Evolutionary conservation across 2,888 invertebrate species (phyloP).

Genomic region (Candidula unifasciata): DNA sequence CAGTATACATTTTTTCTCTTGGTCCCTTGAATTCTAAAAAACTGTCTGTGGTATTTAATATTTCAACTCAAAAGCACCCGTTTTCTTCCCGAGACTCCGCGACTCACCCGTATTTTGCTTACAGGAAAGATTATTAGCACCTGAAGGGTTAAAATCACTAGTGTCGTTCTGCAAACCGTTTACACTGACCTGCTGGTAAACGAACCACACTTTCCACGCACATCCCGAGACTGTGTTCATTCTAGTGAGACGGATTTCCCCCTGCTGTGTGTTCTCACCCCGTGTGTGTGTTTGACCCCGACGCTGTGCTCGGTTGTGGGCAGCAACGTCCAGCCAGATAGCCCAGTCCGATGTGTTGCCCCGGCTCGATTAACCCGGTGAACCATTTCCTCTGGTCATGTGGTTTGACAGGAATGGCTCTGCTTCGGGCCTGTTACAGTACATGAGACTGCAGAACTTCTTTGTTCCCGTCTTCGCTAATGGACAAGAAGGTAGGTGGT

Average conservation of each 20-base stretch:
- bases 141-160: too few relatives aligned
- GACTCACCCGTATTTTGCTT: too few relatives aligned
- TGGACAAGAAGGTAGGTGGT: constrained; percentile 12
- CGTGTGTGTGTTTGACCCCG: background rate
- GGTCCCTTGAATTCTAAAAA: too few relatives aligned
- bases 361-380: background rate
- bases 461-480: constrained; percentile 1
- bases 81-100: too few relatives aligned
- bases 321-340: background rate
- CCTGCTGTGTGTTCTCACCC: too few relatives aligned
- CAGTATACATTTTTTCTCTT: too few relatives aligned
- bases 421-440: constrained; percentile 9
- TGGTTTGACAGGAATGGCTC: constrained; percentile 6
- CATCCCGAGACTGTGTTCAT: background rate
- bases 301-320: background rate
- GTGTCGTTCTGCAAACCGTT: too few relatives aligned
- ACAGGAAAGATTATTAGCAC: too few relatives aligned
- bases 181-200: too few relatives aligned
- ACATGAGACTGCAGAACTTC: constrained; percentile 23
- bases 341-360: constrained; percentile 14
- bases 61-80: too few relatives aligned
- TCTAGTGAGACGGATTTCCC: background rate
- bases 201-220: too few relatives aligned
- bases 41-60: too few relatives aligned
- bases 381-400: constrained; percentile 24